Evolutionary conservation across 2,797 vertebrate species (phyloP).

Genomic region (Arctocebus calabarensis): DNA sequence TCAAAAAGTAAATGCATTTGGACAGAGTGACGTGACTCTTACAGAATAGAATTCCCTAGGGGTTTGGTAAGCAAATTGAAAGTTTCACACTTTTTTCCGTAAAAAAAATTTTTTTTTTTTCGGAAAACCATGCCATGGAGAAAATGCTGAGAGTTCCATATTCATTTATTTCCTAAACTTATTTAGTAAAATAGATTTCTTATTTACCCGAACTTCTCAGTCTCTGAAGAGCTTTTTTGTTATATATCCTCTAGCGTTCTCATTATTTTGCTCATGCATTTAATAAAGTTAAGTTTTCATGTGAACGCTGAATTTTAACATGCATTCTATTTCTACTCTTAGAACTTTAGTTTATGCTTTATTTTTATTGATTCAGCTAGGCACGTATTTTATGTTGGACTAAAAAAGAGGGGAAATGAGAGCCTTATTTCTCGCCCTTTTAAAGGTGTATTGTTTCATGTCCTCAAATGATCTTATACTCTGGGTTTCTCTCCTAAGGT

Average conservation of each 20-base stretch:
- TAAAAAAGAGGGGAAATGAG: background rate
- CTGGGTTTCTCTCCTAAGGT: background rate
- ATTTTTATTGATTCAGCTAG: background rate
- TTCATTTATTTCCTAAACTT: conserved; percentile 45
- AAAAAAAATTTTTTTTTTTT: conserved; percentile 19
- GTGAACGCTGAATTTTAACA: background rate
- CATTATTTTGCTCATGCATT: background rate
- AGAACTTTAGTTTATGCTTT: conserved; percentile 39
- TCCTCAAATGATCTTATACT: background rate
- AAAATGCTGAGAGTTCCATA: background rate
- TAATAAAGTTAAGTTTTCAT: background rate
- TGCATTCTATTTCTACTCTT: background rate
- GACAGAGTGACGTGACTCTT: background rate
- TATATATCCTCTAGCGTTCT: background rate
- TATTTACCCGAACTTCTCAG: conserved; percentile 26
- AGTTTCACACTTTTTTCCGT: background rate
- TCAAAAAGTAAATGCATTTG: conserved; percentile 43
- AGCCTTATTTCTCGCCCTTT: background rate
- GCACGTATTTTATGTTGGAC: background rate
- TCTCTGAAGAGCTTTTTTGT: background rate
- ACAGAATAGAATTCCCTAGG: conserved; percentile 20
- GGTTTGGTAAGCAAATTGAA: conserved; percentile 44
- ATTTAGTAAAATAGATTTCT: conserved; percentile 31
- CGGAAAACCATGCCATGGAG: background rate
- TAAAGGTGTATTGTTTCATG: background rate